These are phyloP conservation scores for Thymallus thymallus DNA, from an alignment of 2,113 vertebrate genomes.

Conservation along the genomic window DNA sequence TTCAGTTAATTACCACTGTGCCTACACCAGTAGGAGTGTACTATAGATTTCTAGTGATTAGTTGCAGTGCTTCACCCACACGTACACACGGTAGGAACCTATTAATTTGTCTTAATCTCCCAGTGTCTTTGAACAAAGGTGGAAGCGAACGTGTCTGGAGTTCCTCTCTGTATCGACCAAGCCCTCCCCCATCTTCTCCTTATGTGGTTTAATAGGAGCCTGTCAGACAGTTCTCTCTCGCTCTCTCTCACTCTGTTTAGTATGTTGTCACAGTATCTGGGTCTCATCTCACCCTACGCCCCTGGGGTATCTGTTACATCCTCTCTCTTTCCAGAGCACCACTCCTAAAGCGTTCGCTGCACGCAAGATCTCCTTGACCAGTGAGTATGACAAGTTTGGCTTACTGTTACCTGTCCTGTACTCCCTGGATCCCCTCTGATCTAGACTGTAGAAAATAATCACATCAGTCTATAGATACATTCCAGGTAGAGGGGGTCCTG, in stretches of 20 bases:
- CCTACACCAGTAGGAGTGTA: neutral
- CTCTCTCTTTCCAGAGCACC: conserved; percentile 71
- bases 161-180: conserved; percentile 38
- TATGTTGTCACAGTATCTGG: conserved; percentile 32
- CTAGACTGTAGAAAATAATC: no score
- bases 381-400: conserved; percentile 59
- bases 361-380: conserved; percentile 75
- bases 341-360: conserved; percentile 75
- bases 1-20: no score
- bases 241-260: conserved; percentile 47
- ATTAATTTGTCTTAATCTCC: neutral
- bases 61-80: no score
- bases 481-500: no score
- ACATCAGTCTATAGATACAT: no score
- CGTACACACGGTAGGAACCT: no score
- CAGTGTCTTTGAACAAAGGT: conserved; percentile 58
- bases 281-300: conserved; percentile 71
- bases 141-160: conserved; percentile 48
- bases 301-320: conserved; percentile 76
- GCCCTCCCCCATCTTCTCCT: conserved; percentile 20
- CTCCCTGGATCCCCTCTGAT: no score
- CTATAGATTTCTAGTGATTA: no score
- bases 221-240: conserved; percentile 51
- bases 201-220: conserved; percentile 21
- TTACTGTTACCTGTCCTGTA: neutral